These are phyloP conservation scores for Pseudocheirus occidentalis DNA, from an alignment of 2,797 vertebrate species.

Conservation along the genomic window DNA sequence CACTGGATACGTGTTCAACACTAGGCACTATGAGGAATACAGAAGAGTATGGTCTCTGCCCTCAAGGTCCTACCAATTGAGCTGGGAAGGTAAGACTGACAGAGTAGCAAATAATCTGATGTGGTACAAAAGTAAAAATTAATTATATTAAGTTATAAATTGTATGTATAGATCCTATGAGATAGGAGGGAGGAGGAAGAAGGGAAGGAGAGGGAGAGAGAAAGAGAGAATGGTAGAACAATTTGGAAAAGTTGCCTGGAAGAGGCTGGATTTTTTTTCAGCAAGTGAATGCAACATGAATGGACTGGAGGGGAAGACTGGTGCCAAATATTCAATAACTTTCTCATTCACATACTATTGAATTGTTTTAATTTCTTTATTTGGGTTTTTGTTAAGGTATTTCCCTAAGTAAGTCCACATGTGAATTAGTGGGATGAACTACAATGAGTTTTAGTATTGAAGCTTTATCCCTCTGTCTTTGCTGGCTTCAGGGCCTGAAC, in stretches of 20 bases:
- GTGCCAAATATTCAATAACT: neutral
- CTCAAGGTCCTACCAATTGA: neutral
- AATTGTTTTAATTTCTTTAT: conserved; percentile 77
- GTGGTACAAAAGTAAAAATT: no score
- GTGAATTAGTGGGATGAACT: conserved; percentile 33
- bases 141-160: no score
- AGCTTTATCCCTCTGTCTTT: neutral
- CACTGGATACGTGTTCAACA: neutral
- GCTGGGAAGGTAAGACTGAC: neutral
- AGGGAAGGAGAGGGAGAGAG: no score
- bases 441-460: neutral
- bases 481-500: conserved; percentile 14
- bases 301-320: neutral
- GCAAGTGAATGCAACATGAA: neutral
- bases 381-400: conserved; percentile 73
- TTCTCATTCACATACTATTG: conserved; percentile 73
- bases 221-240: neutral
- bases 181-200: no score
- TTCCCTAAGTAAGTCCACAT: conserved; percentile 76
- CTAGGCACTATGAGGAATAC: neutral
- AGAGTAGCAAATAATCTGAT: no score
- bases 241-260: neutral
- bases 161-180: neutral
- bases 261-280: neutral
- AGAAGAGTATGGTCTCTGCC: neutral